Conservation (phyloP, 2,113 vertebrate genomes). For the Oncorhynchus tshawytscha region DNA sequence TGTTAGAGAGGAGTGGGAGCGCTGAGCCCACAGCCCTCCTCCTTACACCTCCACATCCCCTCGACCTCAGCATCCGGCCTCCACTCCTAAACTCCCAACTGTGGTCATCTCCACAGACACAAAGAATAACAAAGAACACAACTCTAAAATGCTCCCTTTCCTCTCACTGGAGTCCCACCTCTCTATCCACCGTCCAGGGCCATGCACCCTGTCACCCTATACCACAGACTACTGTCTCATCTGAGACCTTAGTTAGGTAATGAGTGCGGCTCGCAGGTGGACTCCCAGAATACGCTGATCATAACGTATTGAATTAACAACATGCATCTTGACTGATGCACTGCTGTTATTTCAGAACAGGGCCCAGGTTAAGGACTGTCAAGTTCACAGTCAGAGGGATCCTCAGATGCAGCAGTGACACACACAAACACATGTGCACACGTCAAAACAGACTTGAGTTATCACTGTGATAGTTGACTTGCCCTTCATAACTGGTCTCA, state of each 20-base stretch:
- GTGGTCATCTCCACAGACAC: conserved; percentile 37
- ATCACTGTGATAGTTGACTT: background rate
- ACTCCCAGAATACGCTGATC: conserved; percentile 14
- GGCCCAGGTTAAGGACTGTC: background rate
- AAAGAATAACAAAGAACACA: conserved; percentile 21
- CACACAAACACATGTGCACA: background rate
- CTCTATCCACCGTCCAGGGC: background rate
- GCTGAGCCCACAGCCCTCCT: conserved; percentile 1
- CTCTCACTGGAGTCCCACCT: background rate
- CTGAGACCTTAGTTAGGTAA: conserved; percentile 34
- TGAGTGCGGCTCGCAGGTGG: conserved; percentile 13
- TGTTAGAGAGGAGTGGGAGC: conserved; percentile 15
- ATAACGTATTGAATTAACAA: conserved; percentile 8
- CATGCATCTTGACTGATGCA: background rate
- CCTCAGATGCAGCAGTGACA: too few species aligned
- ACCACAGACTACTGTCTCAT: conserved; percentile 22
- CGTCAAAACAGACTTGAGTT: background rate
- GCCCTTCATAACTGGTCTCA: conserved; percentile 20
- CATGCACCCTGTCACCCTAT: conserved; percentile 11
- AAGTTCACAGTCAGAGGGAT: background rate
- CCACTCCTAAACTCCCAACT: conserved; percentile 30
- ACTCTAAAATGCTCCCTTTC: background rate
- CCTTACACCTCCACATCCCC: conserved; percentile 13
- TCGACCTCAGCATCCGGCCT: conserved; percentile 20
- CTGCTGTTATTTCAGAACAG: background rate